Base-by-base conservation (phyloP, 2,888 invertebrate genomes). In the Drosophila engyochracea region DNA sequence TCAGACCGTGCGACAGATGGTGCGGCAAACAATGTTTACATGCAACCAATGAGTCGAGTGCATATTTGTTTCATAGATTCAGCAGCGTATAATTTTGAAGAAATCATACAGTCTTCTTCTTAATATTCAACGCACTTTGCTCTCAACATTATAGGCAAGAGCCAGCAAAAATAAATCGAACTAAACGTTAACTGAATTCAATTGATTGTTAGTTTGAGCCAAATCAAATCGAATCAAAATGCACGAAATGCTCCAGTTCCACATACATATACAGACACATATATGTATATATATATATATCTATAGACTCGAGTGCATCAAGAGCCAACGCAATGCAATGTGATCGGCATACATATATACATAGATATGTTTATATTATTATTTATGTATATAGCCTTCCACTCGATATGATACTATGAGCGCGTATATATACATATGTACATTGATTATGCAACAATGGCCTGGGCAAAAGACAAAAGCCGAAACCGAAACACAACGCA, bases 371-470 rank as follows among this genome's bases (percentile, higher is more conserved):
- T 1, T 25, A 25, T 47, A 47, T 25, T 47, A 51, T 30, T 31
- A 52, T 14, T 9, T 28, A 39, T 37, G 55, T 28, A 49, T 70
- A 52, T 61, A 59, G 51, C 47, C 16, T 51, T 53, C 55, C 30
- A 61, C 54, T 51, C 53, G 64, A 54, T 78, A 74, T 35, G 35
- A 35, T 60, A 51, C 72, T 28, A 7, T 57, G 31, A 22, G 54
- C 35, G 44, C 22, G 44, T 22, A 12, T 22, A 22, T 22, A 22
- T n/a, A n/a, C 25, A 31, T 35, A 25, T 28, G 35, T 47, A 28
- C 54, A 60, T 39, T 55, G 60, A 70, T 83, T 83, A 86, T 83
- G 83, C 79, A 83, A 83, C 58, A 71, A 58, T 67, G 53, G 79
- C 81, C 57, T 52, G 57, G 63, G 71, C 79, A 71, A 75, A 75